Evolutionary conservation across 2,113 vertebrate species (phyloP).

Genomic region (Phocoena sinus): DNA sequence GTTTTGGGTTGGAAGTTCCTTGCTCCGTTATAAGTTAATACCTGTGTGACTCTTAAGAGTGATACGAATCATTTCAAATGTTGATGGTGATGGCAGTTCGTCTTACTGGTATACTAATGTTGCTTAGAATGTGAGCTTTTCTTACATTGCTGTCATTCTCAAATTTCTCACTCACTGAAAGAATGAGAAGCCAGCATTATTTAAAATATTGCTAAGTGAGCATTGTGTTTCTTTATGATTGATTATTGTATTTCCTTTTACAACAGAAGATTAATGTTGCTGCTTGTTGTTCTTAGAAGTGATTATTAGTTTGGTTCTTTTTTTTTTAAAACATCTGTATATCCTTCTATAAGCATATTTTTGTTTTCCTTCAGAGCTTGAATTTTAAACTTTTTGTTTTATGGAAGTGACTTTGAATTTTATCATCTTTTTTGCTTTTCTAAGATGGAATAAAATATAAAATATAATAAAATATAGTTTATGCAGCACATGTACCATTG

Average conservation of each 20-base stretch:
- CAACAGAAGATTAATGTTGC: slow-evolving; percentile 78
- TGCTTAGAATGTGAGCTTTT: slow-evolving; percentile 47
- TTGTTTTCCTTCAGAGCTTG: slow-evolving; percentile 64
- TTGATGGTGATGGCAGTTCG: slow-evolving; percentile 37
- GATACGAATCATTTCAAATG: slow-evolving; percentile 30
- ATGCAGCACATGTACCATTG: neutral
- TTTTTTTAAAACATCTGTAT: slow-evolving; percentile 64
- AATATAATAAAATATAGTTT: neutral
- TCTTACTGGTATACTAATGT: slow-evolving; percentile 43
- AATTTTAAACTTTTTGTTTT: slow-evolving; percentile 58
- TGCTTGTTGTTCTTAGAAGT: slow-evolving; percentile 71
- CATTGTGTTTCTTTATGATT: slow-evolving; percentile 76
- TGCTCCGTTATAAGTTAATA: slow-evolving; percentile 10
- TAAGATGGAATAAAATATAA: slow-evolving; percentile 18
- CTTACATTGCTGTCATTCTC: slow-evolving; percentile 25
- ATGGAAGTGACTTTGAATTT: slow-evolving; percentile 28
- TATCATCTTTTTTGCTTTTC: slow-evolving; percentile 33
- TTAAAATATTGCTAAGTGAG: slow-evolving; percentile 76
- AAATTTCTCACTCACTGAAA: slow-evolving; percentile 31
- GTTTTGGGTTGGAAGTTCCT: neutral
- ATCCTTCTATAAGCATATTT: slow-evolving; percentile 50
- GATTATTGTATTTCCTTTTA: slow-evolving; percentile 78
- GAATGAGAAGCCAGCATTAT: slow-evolving; percentile 65
- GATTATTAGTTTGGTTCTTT: slow-evolving; percentile 68
- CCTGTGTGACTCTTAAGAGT: neutral